These are phyloP conservation scores for Coenonympha glycerion DNA, from an alignment of 2,888 invertebrate species.

Conservation along the genomic window DNA sequence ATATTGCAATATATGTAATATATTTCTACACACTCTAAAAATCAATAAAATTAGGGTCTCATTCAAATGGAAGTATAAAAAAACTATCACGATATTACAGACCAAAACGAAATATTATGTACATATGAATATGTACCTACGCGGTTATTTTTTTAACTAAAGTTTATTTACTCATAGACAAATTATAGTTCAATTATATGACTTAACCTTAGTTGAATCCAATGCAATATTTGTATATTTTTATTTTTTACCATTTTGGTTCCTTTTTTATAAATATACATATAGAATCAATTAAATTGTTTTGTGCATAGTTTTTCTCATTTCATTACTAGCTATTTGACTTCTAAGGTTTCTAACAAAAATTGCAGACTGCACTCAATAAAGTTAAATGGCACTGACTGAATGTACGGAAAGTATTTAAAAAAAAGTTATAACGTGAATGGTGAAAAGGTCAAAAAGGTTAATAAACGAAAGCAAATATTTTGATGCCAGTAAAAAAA, in stretches of 20 bases:
- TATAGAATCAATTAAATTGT: not conserved
- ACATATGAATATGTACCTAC: too few species aligned
- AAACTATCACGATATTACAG: constrained; percentile 8
- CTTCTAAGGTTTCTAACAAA: too few species aligned
- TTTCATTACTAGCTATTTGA: too few species aligned
- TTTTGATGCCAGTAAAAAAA: too few species aligned
- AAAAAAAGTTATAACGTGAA: too few species aligned
- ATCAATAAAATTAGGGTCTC: not conserved
- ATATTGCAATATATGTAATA: too few species aligned
- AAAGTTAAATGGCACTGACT: too few species aligned
- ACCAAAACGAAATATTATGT: constrained; percentile 11
- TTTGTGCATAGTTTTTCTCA: not conserved
- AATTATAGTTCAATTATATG: constrained; percentile 4
- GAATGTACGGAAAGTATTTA: too few species aligned
- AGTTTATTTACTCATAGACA: constrained; percentile 4
- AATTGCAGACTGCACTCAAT: too few species aligned
- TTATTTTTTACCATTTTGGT: not conserved
- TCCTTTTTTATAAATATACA: not conserved
- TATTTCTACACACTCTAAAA: not conserved
- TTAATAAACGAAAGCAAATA: too few species aligned
- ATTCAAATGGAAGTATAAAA: not conserved
- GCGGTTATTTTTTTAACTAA: not conserved
- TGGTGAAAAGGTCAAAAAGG: too few species aligned
- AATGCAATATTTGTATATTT: constrained; percentile 1
- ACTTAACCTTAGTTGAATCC: not conserved